Percentiles rank a stretch among this genome's conserved stretches.
These are phyloP conservation scores for Tipula vernalis DNA, from an alignment of 2,888 invertebrate species.

Conservation along the genomic window DNA sequence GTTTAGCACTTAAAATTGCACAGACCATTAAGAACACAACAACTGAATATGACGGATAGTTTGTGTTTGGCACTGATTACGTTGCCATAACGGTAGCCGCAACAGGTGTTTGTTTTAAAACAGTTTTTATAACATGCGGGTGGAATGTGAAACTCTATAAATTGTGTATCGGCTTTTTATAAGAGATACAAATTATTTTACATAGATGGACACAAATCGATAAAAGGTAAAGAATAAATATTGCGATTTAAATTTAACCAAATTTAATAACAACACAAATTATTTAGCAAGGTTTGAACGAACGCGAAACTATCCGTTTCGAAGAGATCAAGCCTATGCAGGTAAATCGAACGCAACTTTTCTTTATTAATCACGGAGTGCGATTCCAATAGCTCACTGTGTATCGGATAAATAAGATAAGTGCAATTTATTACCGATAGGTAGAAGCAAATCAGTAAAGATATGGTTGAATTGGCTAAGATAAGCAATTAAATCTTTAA, in stretches of 20 bases:
- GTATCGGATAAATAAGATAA: not conserved
- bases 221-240: not conserved
- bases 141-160: not conserved
- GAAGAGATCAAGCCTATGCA: too few relatives aligned
- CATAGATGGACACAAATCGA: not conserved
- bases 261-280: too few relatives aligned
- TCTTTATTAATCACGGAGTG: not conserved
- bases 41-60: not conserved
- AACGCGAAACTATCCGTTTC: too few relatives aligned
- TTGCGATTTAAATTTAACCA: too few relatives aligned
- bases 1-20: not conserved
- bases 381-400: not conserved
- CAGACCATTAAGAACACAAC: not conserved
- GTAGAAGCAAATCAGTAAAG: too few relatives aligned
- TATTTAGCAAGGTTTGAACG: too few relatives aligned
- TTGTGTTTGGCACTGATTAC: not conserved
- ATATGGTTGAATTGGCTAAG: too few relatives aligned
- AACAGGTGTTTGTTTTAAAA: not conserved
- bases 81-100: not conserved
- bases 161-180: not conserved
- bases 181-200: not conserved
- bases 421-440: not conserved
- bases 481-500: too few relatives aligned
- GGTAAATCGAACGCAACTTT: too few relatives aligned
- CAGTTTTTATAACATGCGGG: not conserved